Percentiles rank a stretch among this genome's conserved stretches.
Evolutionary conservation across 2,888 invertebrate genomes (phyloP).

Genomic region (Cantharis lateralis): DNA sequence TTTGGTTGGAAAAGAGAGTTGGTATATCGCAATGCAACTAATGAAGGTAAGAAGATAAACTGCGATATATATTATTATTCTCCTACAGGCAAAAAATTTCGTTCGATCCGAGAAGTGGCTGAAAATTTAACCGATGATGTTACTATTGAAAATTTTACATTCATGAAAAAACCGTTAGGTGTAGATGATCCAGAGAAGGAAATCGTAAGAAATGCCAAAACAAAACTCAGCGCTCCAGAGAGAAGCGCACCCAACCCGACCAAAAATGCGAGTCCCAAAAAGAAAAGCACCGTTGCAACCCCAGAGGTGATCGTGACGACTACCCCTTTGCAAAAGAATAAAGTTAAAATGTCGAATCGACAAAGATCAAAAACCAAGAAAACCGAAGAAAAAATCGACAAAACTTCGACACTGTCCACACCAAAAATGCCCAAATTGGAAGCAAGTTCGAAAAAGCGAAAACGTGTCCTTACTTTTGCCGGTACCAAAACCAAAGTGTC

Average conservation of each 20-base stretch:
- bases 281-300: conserved; percentile 35
- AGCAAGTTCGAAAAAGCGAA: background rate
- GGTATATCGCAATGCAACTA: conserved; percentile 69
- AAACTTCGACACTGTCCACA: background rate
- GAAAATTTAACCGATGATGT: conserved; percentile 59
- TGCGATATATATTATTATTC: conserved; percentile 86
- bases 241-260: conserved; percentile 39
- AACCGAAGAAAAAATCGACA: background rate
- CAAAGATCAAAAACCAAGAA: conserved; percentile 12
- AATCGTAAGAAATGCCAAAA: conserved; percentile 70
- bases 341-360: conserved; percentile 29
- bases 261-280: background rate
- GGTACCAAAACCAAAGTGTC: background rate
- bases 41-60: conserved; percentile 59
- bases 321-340: background rate
- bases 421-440: background rate
- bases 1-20: conserved; percentile 82
- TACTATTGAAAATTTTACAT: conserved; percentile 79
- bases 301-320: conserved; percentile 15
- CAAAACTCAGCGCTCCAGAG: conserved; percentile 36
- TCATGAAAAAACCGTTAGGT: conserved; percentile 78
- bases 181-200: conserved; percentile 76
- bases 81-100: conserved; percentile 76
- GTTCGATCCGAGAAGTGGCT: conserved; percentile 75
- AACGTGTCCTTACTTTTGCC: background rate